These are phyloP conservation scores for Phyllotreta cruciferae DNA, from an alignment of 2,888 invertebrate genomes.

Conservation along the genomic window DNA sequence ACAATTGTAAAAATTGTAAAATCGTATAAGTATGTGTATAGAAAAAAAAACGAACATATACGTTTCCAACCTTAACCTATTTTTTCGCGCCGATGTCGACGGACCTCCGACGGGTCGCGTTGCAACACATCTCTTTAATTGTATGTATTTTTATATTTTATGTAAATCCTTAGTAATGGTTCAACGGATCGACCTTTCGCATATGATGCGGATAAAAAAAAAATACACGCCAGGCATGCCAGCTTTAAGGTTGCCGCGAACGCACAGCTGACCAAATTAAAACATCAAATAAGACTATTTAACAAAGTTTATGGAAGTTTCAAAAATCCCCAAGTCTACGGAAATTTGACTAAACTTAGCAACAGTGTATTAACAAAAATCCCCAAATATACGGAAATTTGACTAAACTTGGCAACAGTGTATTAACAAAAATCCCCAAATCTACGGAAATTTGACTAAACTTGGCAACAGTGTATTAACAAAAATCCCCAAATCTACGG, in stretches of 20 bases:
- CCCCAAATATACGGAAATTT: too few relatives aligned
- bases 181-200: conserved; percentile 23
- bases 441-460: too few relatives aligned
- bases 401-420: too few relatives aligned
- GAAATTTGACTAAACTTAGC: too few relatives aligned
- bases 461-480: too few relatives aligned
- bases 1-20: background rate
- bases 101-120: conserved; percentile 5
- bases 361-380: too few relatives aligned
- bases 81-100: conserved; percentile 10
- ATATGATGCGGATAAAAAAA: conserved; percentile 17
- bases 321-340: too few relatives aligned
- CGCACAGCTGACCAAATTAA: conserved; percentile 3
- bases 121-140: conserved; percentile 18
- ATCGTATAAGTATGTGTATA: background rate
- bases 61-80: conserved; percentile 12
- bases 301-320: too few relatives aligned
- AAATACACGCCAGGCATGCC: conserved; percentile 6
- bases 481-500: too few relatives aligned
- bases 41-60: background rate
- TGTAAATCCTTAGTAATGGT: conserved; percentile 29
- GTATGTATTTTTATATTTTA: conserved; percentile 25
- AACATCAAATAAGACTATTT: too few relatives aligned
- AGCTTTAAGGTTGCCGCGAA: conserved; percentile 12
- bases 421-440: too few relatives aligned